Conservation (phyloP, 2,113 vertebrate genomes). For the Pseudorhombus dupliciocellatus region DNA sequence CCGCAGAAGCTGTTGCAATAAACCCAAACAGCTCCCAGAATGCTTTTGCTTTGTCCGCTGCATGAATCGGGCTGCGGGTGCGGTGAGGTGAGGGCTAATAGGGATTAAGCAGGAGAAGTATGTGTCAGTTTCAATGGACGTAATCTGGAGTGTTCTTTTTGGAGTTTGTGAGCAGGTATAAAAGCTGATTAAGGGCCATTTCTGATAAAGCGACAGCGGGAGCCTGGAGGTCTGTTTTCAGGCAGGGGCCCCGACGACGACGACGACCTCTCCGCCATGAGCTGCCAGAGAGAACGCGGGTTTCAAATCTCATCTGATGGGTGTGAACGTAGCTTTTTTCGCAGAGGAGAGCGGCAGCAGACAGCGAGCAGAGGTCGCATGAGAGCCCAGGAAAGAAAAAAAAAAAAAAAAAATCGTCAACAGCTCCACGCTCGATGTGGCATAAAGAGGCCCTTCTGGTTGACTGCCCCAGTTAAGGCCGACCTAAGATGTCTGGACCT, state of each 20-base stretch:
- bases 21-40: conserved; percentile 61
- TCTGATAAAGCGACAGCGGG: conserved; percentile 43
- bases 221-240: conserved; percentile 52
- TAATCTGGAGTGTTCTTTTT: conserved; percentile 65
- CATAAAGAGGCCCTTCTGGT: conserved; percentile 67
- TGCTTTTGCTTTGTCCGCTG: conserved; percentile 47
- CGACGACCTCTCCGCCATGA: conserved; percentile 30
- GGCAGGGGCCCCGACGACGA: conserved; percentile 1
- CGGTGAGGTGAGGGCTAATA: conserved; percentile 69
- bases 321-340: not conserved
- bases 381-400: conserved; percentile 21
- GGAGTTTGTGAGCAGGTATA: conserved; percentile 52
- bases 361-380: not conserved
- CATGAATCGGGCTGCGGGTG: conserved; percentile 53
- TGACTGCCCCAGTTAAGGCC: conserved; percentile 59
- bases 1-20: conserved; percentile 29
- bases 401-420: conserved; percentile 20
- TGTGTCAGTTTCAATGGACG: conserved; percentile 70
- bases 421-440: conserved; percentile 42
- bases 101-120: conserved; percentile 73
- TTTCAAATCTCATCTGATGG: conserved; percentile 35
- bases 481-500: conserved; percentile 65
- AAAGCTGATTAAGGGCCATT: conserved; percentile 55
- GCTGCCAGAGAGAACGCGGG: not conserved
- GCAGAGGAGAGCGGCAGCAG: not conserved